Evolutionary conservation across 2,113 vertebrate genomes (phyloP).

Genomic region (Mellivora capensis): DNA sequence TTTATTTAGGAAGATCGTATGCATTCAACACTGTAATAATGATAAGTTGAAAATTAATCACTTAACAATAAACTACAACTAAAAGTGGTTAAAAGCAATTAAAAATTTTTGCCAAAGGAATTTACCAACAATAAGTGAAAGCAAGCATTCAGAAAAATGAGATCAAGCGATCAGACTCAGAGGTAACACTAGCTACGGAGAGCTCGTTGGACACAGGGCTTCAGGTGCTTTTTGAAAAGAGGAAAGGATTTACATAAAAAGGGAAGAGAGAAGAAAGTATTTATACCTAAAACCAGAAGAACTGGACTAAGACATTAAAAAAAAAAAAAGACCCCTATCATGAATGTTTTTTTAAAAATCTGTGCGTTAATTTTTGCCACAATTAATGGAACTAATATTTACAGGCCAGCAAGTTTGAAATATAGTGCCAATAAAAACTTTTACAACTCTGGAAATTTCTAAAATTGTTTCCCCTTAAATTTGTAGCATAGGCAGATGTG

Average conservation of each 20-base stretch:
- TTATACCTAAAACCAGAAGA: not conserved
- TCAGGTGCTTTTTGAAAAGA: not conserved
- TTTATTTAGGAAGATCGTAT: not conserved
- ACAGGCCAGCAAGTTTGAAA: slow-evolving; percentile 55
- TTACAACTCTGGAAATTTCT: slow-evolving; percentile 67
- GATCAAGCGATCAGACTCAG: not conserved
- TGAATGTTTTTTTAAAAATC: not conserved
- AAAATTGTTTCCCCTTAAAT: slow-evolving; percentile 59
- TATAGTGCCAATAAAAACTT: slow-evolving; percentile 68
- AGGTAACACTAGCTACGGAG: not conserved
- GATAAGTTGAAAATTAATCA: not conserved
- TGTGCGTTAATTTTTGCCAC: slow-evolving; percentile 42
- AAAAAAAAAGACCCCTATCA: not conserved
- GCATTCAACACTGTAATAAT: not conserved
- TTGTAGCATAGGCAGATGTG: slow-evolving; percentile 49
- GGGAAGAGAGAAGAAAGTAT: not conserved
- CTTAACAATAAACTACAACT: not conserved
- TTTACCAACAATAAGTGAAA: slow-evolving; percentile 1
- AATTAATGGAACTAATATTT: slow-evolving; percentile 71
- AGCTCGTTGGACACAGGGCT: not conserved
- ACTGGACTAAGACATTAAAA: not conserved
- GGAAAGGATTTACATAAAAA: slow-evolving; percentile 14
- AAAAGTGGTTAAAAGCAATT: not conserved
- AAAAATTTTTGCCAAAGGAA: not conserved
- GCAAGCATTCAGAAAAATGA: slow-evolving; percentile 1